Evolutionary conservation across 1,140 invertebrate genomes (phyloP).

Genomic region (Epicauta chinensis): DNA sequence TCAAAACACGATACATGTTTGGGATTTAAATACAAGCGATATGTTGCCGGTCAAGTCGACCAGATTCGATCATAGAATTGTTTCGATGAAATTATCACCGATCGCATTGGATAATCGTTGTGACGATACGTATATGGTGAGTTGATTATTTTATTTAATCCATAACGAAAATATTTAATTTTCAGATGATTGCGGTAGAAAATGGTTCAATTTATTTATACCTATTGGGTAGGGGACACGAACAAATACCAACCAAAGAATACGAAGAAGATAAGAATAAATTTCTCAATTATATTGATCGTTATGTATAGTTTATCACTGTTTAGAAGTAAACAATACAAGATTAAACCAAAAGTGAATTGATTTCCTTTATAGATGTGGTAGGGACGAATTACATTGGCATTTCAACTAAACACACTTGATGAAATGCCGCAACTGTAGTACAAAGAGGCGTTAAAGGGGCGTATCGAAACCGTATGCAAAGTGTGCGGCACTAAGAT

Average conservation of each 20-base stretch:
- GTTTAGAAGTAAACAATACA: no score
- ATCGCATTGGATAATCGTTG: conserved; percentile 1
- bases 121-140: conserved; percentile 35
- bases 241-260: conserved; percentile 18
- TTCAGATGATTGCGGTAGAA: conserved; percentile 29
- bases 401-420: no score
- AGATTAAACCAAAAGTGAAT: no score
- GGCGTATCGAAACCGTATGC: no score
- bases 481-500: no score
- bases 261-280: conserved; percentile 29
- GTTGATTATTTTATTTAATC: conserved; percentile 9
- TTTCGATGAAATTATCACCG: conserved; percentile 30
- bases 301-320: conserved; percentile 17
- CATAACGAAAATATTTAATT: no score
- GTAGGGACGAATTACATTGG: no score
- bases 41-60: conserved; percentile 34
- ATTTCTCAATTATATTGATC: conserved; percentile 37
- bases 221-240: conserved; percentile 32
- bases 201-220: conserved; percentile 29
- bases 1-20: conserved; percentile 34
- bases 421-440: no score
- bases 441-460: no score
- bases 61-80: conserved; percentile 31
- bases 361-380: no score
- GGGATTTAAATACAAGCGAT: conserved; percentile 38